Evolutionary conservation across 2,113 vertebrate genomes (phyloP), one percentile per base, ranked within the genome.

Genomic region (Ceratotherium simum): DNA sequence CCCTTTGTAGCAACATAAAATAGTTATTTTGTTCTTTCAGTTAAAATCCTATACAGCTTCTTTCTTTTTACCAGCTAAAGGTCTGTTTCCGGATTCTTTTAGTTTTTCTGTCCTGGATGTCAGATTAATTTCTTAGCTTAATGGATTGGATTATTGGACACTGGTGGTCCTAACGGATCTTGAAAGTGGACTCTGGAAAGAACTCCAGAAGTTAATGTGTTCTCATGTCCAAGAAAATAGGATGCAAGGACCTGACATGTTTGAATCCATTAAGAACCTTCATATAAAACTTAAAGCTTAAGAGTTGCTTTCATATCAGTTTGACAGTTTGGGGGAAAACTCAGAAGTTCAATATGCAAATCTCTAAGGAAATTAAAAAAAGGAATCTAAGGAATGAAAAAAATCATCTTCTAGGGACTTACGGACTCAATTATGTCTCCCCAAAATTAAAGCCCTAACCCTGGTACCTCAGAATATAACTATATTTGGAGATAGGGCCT

Each of bases 71-170:
- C 14, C 42, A 90, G 39, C 14, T 48, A 93, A 90, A 33, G 12
- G 6, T 94, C n/a, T 95, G 10, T 88, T 88, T 88, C 70, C 31
- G 82, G 72, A 87, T 46, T 86, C 78, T 85, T 62, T 58, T 9
- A 29, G 17, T 92, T 51, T 81, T 80, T 78, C 64, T 95, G 27
- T 76, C 85, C 60, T 78, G 29, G 73, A 91, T 29, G 25, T 84
- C 70, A 76, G 29, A 83, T 92, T 91, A 87, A 96, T 85, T 95
- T 94, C 64, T 46, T 88, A 93, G 54, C 60, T 70, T 93, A 91
- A 64, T 76, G 29, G n/a, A 33, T 73, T 92, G 70, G 27, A 23
- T 46, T 96, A 87, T 36, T 67, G 62, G 36, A 69, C 16, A 94
- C 5, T 75, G 8, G 84, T 69, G 60, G 62, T 62, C 39, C 12